Percentiles rank a stretch among this genome's conserved stretches.
phyloP scores from a whole-genome alignment of 2,888 invertebrate species.

The Tinea trinotella region DNA sequence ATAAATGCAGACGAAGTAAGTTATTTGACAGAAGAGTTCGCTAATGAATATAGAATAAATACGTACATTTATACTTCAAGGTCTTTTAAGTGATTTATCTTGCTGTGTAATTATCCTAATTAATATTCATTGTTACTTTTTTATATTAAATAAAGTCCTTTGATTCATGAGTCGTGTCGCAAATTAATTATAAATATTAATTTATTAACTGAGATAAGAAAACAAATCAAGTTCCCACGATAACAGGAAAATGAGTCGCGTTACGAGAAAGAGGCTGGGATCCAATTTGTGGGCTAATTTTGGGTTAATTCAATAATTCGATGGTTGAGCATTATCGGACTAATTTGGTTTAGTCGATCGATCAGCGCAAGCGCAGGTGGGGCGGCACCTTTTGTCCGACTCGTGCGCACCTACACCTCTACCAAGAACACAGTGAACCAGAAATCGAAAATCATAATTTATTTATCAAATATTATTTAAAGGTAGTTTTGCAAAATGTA shows the following conservation, averaged over 20 bases:
- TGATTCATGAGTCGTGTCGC: no score
- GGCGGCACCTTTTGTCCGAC: constrained; percentile 21
- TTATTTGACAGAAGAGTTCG: constrained; percentile 53
- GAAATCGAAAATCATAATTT: no score
- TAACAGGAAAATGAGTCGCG: constrained; percentile 42
- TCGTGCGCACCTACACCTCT: constrained; percentile 16
- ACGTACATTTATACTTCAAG: background rate
- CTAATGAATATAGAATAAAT: constrained; percentile 27
- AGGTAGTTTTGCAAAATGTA: no score
- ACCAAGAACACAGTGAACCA: no score
- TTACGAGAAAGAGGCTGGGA: constrained; percentile 52
- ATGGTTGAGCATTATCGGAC: constrained; percentile 42
- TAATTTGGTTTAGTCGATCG: constrained; percentile 46
- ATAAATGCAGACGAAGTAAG: constrained; percentile 30
- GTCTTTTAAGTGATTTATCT: background rate
- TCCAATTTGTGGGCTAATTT: constrained; percentile 30
- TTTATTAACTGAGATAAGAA: background rate
- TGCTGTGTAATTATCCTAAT: background rate
- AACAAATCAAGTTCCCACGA: constrained; percentile 7
- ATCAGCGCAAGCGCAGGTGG: constrained; percentile 52
- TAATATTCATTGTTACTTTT: background rate
- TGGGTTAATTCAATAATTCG: constrained; percentile 53
- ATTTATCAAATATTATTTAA: no score
- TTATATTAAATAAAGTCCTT: no score
- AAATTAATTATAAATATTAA: background rate